phyloP scores from a whole-genome alignment of 2,113 vertebrate species.

The Thamnophis sirtalis region DNA sequence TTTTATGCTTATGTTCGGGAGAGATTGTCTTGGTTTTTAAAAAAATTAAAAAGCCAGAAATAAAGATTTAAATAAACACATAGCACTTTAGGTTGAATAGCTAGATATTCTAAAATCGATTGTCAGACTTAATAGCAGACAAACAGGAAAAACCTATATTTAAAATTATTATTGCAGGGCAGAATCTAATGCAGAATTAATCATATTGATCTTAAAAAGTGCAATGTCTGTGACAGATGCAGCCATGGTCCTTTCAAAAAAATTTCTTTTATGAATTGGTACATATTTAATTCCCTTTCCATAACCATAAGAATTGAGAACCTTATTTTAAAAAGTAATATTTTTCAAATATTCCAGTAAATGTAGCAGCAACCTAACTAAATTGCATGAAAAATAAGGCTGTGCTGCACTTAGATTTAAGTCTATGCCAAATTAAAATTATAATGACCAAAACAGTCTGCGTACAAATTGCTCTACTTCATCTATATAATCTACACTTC shows the following conservation, averaged over 20 bases:
- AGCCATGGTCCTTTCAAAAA: background rate
- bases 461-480: background rate
- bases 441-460: background rate
- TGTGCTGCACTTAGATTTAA: background rate
- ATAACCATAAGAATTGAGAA: background rate
- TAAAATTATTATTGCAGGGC: background rate
- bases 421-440: background rate
- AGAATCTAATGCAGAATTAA: background rate
- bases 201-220: background rate
- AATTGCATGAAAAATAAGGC: background rate
- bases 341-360: background rate
- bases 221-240: background rate
- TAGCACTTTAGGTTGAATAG: background rate
- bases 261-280: background rate
- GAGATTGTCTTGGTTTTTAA: background rate
- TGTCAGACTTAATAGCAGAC: background rate
- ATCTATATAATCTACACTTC: background rate
- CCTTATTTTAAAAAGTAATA: background rate
- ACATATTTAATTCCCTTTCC: background rate
- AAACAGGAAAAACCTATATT: background rate
- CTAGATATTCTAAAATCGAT: background rate
- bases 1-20: background rate
- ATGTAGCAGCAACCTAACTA: background rate
- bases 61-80: background rate
- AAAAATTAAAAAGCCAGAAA: background rate